Base-by-base conservation (phyloP, 2,797 vertebrate genomes). In the Antennarius maculatus region DNA sequence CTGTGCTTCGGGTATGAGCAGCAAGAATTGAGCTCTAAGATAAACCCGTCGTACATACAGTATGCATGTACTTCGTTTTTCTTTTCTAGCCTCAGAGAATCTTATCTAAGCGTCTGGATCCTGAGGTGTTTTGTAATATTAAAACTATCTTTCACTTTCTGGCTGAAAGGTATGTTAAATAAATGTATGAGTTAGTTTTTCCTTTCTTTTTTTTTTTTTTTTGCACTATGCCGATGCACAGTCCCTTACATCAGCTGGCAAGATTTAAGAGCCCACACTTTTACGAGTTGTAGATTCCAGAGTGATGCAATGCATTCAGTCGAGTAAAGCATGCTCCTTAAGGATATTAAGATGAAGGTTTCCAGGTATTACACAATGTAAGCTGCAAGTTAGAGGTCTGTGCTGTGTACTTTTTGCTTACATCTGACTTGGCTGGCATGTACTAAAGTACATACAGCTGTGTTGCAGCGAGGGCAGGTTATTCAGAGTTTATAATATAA, bases 71-170 rank as follows among this genome's bases (percentile, higher is more conserved):
- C 69, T 64, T 66, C 80, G 79, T 79, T 84, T 63, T 78, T 82
- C 68, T 75, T 59, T 66, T 71, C 64, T 75, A 63, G 61, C 61
- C 77, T 75, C 74, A 60, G 54, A 80, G 78, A 70, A 72, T 86
- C 83, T 86, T 82, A 88, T 91, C 85, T 77, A 46, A 50, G 79
- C 52, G 7, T 66, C 68, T 53, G 75, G 79, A 86, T 86, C 84
- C 87, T 4, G 55, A 81, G 87, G 85, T 84, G 81, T 87, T 88
- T 83, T 86, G 79, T 74, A 82, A 88, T 89, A 89, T 90, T 90
- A 88, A 89, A 88, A 86, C 85, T 63, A 87, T 89, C 77, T 86
- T 85, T 90, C 83, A 87, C 74, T 74, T 80, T 84, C 68, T 82
- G 70, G 79, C 85, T 84, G 80, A 81, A 80, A 86, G 82, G 73